Percentiles rank a stretch among this genome's conserved stretches.
Evolutionary conservation across 1,140 invertebrate species (phyloP).

Genomic region (Drusus annulatus): DNA sequence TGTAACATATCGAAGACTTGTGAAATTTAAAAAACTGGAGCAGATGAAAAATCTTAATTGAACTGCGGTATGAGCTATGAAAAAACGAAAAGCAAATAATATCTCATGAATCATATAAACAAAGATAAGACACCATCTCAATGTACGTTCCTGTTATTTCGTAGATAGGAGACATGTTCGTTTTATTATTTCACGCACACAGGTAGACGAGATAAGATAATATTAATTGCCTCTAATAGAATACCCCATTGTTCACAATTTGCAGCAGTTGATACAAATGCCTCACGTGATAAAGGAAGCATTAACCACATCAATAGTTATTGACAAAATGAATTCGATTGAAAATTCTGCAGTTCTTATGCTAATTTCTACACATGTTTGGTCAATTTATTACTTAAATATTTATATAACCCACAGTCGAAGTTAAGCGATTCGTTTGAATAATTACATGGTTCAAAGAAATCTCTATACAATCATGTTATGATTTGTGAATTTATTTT

Average conservation of each 20-base stretch:
- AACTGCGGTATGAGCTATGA: background rate
- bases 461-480: too few species aligned
- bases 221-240: background rate
- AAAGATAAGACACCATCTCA: slow-evolving; percentile 18
- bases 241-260: slow-evolving; percentile 9
- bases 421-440: too few species aligned
- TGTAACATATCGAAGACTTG: background rate
- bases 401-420: too few species aligned
- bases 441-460: too few species aligned
- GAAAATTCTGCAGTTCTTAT: too few species aligned
- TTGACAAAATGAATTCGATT: too few species aligned
- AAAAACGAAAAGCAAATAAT: slow-evolving; percentile 33
- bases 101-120: slow-evolving; percentile 42
- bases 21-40: slow-evolving; percentile 14
- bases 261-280: background rate
- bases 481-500: too few species aligned
- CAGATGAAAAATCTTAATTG: slow-evolving; percentile 17
- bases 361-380: too few species aligned
- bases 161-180: background rate
- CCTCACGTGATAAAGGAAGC: background rate
- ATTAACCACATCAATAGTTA: too few species aligned
- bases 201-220: slow-evolving; percentile 12
- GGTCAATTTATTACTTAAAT: too few species aligned
- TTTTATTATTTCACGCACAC: background rate
- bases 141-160: background rate